These are phyloP conservation scores for Microctenopoma stevenorrisi DNA, from an alignment of 2,797 vertebrate species.

Conservation along the genomic window DNA sequence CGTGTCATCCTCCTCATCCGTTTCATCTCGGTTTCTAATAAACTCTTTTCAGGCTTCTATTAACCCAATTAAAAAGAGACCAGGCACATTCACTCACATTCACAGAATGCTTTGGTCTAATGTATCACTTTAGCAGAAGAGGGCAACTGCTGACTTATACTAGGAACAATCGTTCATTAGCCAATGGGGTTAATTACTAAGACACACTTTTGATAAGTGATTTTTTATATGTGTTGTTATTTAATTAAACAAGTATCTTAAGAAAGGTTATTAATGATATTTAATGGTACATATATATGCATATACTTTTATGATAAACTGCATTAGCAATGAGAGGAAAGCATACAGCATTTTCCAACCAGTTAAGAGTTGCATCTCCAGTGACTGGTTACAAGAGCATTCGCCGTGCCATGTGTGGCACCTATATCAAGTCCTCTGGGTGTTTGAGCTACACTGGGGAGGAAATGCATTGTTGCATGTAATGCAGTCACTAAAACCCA, in stretches of 20 bases:
- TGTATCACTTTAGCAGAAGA: slow-evolving; percentile 54
- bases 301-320: slow-evolving; percentile 34
- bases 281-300: no score
- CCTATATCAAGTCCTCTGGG: slow-evolving; percentile 14
- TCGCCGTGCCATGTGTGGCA: slow-evolving; percentile 19
- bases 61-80: slow-evolving; percentile 74
- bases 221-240: slow-evolving; percentile 9
- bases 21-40: slow-evolving; percentile 47
- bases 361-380: slow-evolving; percentile 22
- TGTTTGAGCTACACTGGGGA: slow-evolving; percentile 32
- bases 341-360: slow-evolving; percentile 2
- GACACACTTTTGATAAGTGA: slow-evolving; percentile 19
- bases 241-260: slow-evolving; percentile 25
- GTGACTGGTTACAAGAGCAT: slow-evolving; percentile 16
- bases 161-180: slow-evolving; percentile 49
- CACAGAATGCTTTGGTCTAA: slow-evolving; percentile 54
- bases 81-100: slow-evolving; percentile 42
- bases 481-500: slow-evolving; percentile 50
- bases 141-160: slow-evolving; percentile 53
- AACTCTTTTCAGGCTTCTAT: slow-evolving; percentile 58
- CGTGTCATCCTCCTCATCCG: slow-evolving; percentile 37
- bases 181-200: slow-evolving; percentile 57
- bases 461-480: slow-evolving; percentile 49
- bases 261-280: slow-evolving; percentile 3
- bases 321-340: slow-evolving; percentile 28